These are phyloP conservation scores for Cremastinae sp. DNA, from an alignment of 2,888 invertebrate species.

Conservation along the genomic window DNA sequence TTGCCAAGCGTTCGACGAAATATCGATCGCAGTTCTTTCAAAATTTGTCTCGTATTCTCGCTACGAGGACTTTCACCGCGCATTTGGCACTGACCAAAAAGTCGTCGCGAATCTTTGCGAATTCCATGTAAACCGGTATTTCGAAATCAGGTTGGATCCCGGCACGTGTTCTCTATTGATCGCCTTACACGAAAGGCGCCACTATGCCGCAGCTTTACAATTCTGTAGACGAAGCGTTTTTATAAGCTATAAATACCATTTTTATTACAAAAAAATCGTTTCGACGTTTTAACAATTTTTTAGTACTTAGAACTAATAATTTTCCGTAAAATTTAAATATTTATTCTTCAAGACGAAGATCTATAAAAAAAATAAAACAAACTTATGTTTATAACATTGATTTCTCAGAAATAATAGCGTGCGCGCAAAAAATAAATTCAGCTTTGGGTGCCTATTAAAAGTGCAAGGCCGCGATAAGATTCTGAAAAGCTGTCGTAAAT, in stretches of 20 bases:
- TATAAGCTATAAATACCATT: background rate
- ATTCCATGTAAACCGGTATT: constrained; percentile 31
- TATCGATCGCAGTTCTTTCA: too few relatives aligned
- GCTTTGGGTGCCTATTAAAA: constrained; percentile 26
- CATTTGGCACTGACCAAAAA: constrained; percentile 24
- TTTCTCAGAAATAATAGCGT: too few relatives aligned
- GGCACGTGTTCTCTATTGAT: constrained; percentile 52
- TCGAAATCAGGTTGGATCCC: background rate
- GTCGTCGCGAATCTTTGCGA: constrained; percentile 5
- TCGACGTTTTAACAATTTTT: too few relatives aligned
- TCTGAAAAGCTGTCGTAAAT: constrained; percentile 15
- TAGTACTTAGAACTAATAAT: too few relatives aligned
- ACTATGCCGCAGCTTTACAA: constrained; percentile 11
- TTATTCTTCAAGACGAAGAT: too few relatives aligned
- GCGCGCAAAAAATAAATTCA: background rate
- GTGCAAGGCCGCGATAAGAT: constrained; percentile 52
- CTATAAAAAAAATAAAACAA: too few relatives aligned
- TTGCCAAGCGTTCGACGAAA: background rate
- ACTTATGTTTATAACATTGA: too few relatives aligned
- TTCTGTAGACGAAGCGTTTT: constrained; percentile 27
- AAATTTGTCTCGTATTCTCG: background rate
- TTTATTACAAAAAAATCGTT: too few relatives aligned
- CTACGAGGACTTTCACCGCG: constrained; percentile 39
- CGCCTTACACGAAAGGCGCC: constrained; percentile 37
- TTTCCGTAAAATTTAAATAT: too few relatives aligned